These are phyloP conservation scores for Aplocera efformata DNA, from an alignment of 2,888 invertebrate species.

Conservation along the genomic window DNA sequence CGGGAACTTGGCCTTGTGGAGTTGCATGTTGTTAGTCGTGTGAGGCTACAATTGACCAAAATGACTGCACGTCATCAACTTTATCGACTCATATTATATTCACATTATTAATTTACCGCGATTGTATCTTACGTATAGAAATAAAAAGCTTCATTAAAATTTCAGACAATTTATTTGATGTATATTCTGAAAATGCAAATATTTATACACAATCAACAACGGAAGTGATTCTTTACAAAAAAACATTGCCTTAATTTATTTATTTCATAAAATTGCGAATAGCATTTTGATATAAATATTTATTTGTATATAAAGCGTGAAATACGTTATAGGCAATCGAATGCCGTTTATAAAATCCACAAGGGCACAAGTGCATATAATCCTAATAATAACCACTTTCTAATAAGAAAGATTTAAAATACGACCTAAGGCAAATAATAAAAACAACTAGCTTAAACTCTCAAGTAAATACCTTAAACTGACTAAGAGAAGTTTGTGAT, in stretches of 20 bases:
- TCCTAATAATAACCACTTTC: constrained; percentile 72
- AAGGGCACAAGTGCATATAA: constrained; percentile 79
- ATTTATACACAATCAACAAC: constrained; percentile 74
- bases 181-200: constrained; percentile 77
- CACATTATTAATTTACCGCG: constrained; percentile 41
- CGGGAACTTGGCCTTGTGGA: constrained; percentile 81
- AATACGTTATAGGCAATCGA: constrained; percentile 64
- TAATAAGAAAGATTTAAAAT: constrained; percentile 73
- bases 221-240: constrained; percentile 71
- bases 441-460: constrained; percentile 75
- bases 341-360: constrained; percentile 70
- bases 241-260: constrained; percentile 54
- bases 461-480: constrained; percentile 75
- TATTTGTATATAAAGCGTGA: constrained; percentile 63
- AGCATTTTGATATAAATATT: constrained; percentile 62
- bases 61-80: constrained; percentile 78
- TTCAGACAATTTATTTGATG: constrained; percentile 77
- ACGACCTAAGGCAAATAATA: constrained; percentile 74
- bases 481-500: constrained; percentile 78
- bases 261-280: constrained; percentile 64
- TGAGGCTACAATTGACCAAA: constrained; percentile 69
- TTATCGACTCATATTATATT: constrained; percentile 51
- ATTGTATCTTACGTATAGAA: constrained; percentile 49
- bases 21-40: constrained; percentile 75
- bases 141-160: constrained; percentile 66